phyloP scores from a whole-genome alignment of 2,888 invertebrate species.

The Augochlorella aurata region DNA sequence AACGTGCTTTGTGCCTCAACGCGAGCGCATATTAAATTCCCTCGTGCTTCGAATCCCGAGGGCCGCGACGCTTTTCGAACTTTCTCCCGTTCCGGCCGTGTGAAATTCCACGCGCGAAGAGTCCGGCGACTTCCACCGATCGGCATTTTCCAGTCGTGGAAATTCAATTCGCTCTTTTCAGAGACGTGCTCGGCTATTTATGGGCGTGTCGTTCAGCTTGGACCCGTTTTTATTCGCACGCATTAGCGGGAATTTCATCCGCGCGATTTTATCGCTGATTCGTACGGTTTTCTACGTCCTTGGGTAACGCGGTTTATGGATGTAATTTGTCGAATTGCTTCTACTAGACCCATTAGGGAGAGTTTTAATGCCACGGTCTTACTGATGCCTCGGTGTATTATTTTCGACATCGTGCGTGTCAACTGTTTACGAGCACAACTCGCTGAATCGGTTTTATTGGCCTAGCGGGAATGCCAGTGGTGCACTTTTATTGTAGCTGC shows the following conservation, averaged over 20 bases:
- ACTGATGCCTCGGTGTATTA: too few species aligned
- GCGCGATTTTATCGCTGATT: not conserved
- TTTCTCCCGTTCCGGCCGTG: not conserved
- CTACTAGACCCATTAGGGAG: too few species aligned
- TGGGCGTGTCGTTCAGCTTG: not conserved
- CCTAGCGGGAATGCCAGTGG: too few species aligned
- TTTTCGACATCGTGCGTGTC: too few species aligned
- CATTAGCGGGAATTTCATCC: not conserved
- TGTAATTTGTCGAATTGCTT: too few species aligned
- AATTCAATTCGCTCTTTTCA: not conserved
- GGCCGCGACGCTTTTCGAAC: not conserved
- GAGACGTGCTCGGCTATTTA: not conserved
- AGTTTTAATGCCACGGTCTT: too few species aligned
- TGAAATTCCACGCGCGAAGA: not conserved
- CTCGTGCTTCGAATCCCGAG: slow-evolving; percentile 25
- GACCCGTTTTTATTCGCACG: not conserved
- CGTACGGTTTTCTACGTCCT: too few species aligned
- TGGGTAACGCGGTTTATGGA: too few species aligned
- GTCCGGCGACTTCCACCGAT: not conserved
- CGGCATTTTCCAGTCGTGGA: not conserved
- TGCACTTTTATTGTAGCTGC: too few species aligned
- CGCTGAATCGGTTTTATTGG: too few species aligned
- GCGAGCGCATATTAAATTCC: slow-evolving; percentile 35
- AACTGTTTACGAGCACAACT: too few species aligned
- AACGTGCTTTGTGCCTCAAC: slow-evolving; percentile 19